Base-by-base conservation (phyloP, 1,140 invertebrate genomes). In the Zaprionus davidi region DNA sequence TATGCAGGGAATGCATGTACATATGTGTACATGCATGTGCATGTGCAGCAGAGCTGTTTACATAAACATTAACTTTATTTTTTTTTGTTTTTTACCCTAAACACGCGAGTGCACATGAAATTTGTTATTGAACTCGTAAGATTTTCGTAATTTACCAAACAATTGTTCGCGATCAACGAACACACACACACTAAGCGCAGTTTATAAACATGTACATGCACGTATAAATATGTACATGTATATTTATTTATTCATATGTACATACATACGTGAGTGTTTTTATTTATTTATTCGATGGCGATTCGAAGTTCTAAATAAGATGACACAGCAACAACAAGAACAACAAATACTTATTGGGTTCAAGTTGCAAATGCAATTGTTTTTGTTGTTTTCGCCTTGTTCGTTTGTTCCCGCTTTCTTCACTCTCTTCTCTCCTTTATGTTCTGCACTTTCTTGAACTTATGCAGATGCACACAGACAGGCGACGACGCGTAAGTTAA, bases 101-200 rank as follows among this genome's bases (percentile, higher is more conserved):
- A 51, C 46, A 51, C 46, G 46, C 46, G 46, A 51, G 11, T 20
- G 46, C n/a, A 22, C 41, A 46, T 46, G 41, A 24, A 24, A 20
- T 51, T 51, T 51, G 46, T 51, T 22, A 20, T 51, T 51, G 46
- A 51, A 51, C 22, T 51, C 46, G 46, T 51, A 22, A 51, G 46
- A 51, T 51, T 51, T 51, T 51, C 17, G 46, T 51, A 22, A 51
- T 51, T 51, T 20, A 24, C 46, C 12, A 13, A 51, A 24, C 46
- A 51, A 51, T 24, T 24, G 46, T 51, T 12, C 12, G 17, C 46
- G 46, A 51, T 51, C 46, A 11, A 12, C 46, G 22, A 20, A 22
- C 20, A 51, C 46, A 51, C 20, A 22, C 46, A 51, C 20, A 22
- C 12, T 20, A 51, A 20, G 7, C n/a, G 7, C 22, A 34, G 31